phyloP scores from a whole-genome alignment of 2,797 vertebrate species.

The Spinus pinus region DNA sequence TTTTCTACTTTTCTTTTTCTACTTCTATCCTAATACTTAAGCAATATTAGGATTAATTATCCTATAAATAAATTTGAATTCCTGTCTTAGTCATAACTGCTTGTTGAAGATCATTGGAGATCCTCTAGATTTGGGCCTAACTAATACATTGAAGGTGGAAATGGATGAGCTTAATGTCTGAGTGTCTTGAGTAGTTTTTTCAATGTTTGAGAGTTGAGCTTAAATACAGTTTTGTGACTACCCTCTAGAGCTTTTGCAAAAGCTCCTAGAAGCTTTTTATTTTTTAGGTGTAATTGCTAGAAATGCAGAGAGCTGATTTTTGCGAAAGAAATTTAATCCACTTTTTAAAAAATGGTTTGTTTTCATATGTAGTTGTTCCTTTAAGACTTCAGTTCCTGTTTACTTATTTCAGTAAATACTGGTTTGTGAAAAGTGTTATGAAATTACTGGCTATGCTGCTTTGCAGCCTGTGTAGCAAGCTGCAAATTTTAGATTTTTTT shows the following conservation, averaged over 20 bases:
- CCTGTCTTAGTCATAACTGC: not conserved
- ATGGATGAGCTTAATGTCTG: not conserved
- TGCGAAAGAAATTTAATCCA: not conserved
- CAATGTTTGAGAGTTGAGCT: not conserved
- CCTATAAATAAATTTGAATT: not conserved
- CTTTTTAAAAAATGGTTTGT: rapidly evolving
- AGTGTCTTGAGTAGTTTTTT: not conserved
- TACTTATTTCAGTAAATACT: not conserved
- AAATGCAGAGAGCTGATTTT: not conserved
- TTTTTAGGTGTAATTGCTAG: not conserved
- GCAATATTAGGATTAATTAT: not conserved
- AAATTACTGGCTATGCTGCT: not conserved
- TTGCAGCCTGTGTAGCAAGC: not conserved
- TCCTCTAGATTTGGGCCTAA: not conserved
- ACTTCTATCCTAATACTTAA: too few relatives aligned
- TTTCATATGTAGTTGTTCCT: not conserved
- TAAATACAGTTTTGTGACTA: not conserved
- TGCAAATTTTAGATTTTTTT: not conserved
- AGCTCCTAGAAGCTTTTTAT: not conserved
- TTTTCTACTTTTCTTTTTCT: too few relatives aligned
- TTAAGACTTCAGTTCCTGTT: not conserved
- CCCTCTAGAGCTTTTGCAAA: not conserved
- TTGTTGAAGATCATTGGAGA: not conserved
- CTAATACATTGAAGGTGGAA: not conserved
- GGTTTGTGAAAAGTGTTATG: not conserved